These are phyloP conservation scores for Perca fluviatilis DNA, from an alignment of 2,113 vertebrate species.

Conservation along the genomic window DNA sequence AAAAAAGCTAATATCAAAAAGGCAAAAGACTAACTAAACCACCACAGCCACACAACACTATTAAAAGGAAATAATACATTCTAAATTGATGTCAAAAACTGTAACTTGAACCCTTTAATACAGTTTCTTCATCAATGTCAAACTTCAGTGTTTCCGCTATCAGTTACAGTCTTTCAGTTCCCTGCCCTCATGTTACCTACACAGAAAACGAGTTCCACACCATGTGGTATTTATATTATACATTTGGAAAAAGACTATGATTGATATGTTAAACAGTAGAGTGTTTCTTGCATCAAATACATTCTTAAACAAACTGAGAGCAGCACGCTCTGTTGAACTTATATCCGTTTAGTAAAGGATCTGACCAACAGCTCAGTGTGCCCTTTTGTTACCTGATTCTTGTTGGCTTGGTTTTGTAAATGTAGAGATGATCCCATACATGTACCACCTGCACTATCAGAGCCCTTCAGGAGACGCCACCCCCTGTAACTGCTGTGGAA, in stretches of 20 bases:
- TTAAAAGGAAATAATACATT: no score
- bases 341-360: not conserved
- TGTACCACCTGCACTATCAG: not conserved
- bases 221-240: not conserved
- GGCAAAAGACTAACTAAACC: no score
- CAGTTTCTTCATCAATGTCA: conserved; percentile 14
- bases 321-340: not conserved
- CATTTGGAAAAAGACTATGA: not conserved
- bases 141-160: not conserved
- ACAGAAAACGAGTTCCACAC: not conserved
- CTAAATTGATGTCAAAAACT: no score
- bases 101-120: not conserved
- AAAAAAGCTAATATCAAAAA: no score
- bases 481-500: conserved; percentile 4
- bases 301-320: conserved; percentile 7
- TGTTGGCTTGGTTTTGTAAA: conserved; percentile 14
- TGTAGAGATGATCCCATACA: conserved; percentile 9
- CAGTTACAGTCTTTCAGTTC: conserved; percentile 1
- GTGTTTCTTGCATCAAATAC: not conserved
- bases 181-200: not conserved
- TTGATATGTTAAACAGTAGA: not conserved
- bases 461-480: not conserved
- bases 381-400: conserved; percentile 4
- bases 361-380: not conserved
- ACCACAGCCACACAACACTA: no score